A percentile compares a stretch with the other conserved stretches of the same genome.
Conservation (phyloP, 1,140 invertebrate genomes). For the Whitmania pigra region DNA sequence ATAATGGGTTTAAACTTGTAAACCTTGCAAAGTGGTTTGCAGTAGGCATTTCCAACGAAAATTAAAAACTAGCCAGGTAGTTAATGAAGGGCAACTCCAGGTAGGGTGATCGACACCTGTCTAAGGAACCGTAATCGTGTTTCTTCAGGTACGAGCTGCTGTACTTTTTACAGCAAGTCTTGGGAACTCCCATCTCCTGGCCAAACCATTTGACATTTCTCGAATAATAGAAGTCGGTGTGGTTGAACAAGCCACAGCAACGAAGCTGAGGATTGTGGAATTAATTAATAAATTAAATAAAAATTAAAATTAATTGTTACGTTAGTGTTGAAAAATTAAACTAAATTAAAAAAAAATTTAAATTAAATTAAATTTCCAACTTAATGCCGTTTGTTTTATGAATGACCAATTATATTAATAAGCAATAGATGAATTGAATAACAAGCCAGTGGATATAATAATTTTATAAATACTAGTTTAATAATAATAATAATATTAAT, state of each 20-base stretch:
- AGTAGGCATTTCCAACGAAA: background rate
- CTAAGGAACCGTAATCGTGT: background rate
- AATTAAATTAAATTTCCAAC: no score
- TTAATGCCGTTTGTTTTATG: no score
- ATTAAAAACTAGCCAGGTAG: background rate
- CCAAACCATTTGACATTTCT: background rate
- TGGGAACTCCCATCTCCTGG: background rate
- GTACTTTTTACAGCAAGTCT: slow-evolving; percentile 2
- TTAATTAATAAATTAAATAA: background rate
- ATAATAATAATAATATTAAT: no score
- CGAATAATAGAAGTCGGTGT: background rate
- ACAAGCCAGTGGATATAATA: no score
- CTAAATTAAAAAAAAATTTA: no score
- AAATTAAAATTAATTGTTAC: background rate
- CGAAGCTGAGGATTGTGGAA: background rate
- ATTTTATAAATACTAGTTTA: no score
- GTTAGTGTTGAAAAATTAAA: background rate
- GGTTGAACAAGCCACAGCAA: background rate
- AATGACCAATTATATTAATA: no score
- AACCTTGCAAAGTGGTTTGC: no score
- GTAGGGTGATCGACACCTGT: background rate
- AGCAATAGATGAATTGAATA: no score
- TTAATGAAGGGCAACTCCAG: background rate
- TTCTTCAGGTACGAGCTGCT: background rate
- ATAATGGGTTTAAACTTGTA: no score